Percentiles rank a stretch among this genome's conserved stretches.
These are phyloP conservation scores for Enteromius unitaeniatus DNA, from an alignment of 2,797 vertebrate species.

Conservation along the genomic window DNA sequence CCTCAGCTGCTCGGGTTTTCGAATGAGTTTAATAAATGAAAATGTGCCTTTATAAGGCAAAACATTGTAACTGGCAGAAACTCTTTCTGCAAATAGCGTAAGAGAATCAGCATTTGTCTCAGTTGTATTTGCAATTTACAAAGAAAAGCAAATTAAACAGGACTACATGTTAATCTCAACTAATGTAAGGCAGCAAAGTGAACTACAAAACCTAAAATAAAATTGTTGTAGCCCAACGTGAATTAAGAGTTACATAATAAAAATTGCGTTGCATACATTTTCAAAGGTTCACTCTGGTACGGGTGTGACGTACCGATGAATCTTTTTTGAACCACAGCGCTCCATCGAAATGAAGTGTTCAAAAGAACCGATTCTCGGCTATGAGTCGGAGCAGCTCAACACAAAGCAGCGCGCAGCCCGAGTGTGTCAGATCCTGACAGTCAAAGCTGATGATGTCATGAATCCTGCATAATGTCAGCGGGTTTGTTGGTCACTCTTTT, in stretches of 20 bases:
- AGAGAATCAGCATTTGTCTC: not conserved
- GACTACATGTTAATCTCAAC: not conserved
- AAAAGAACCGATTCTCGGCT: constrained; percentile 9
- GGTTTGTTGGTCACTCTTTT: constrained; percentile 27
- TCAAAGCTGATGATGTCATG: constrained; percentile 65
- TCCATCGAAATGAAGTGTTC: not conserved
- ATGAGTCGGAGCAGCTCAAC: constrained; percentile 4
- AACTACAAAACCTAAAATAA: not conserved
- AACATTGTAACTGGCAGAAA: not conserved
- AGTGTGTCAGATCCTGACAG: constrained; percentile 51
- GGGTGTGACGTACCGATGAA: not conserved
- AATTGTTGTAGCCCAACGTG: not conserved
- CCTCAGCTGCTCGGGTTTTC: too few species aligned
- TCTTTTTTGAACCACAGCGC: not conserved
- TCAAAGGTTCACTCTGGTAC: not conserved
- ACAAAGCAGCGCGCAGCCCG: constrained; percentile 45
- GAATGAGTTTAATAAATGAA: too few species aligned
- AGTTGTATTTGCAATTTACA: not conserved
- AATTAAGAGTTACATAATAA: not conserved
- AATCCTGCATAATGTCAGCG: constrained; percentile 59
- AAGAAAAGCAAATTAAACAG: not conserved
- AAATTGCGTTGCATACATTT: not conserved
- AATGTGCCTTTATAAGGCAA: not conserved
- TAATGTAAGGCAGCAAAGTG: too few species aligned
- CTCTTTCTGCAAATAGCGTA: not conserved